phyloP scores from a whole-genome alignment of 2,113 vertebrate genomes.

The Solea senegalensis region DNA sequence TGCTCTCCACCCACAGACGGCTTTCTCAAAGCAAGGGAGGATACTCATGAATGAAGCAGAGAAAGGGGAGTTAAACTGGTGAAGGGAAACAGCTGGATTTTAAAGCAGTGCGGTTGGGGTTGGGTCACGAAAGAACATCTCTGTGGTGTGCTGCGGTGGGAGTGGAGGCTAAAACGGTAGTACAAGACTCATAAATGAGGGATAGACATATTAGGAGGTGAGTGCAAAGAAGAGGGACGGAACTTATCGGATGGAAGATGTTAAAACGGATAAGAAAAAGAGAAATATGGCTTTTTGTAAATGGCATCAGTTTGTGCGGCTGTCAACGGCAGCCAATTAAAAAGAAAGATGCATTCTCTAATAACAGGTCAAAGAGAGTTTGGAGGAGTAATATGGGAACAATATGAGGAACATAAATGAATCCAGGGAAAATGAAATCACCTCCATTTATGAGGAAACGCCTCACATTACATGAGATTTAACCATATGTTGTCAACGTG shows the following conservation, averaged over 20 bases:
- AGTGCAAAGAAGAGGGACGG: conserved; percentile 50
- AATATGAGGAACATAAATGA: conserved; percentile 42
- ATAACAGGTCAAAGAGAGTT: conserved; percentile 52
- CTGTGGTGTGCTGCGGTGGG: conserved; percentile 56
- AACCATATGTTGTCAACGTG: conserved; percentile 79
- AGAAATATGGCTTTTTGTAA: conserved; percentile 37
- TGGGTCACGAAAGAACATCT: conserved; percentile 61
- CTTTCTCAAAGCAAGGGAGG: conserved; percentile 75
- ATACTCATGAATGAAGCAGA: conserved; percentile 61
- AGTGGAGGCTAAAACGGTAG: conserved; percentile 72
- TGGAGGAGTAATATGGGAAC: conserved; percentile 31
- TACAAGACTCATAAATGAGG: conserved; percentile 54
- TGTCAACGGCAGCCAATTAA: conserved; percentile 49
- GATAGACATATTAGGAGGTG: conserved; percentile 48
- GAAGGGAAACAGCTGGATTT: conserved; percentile 91
- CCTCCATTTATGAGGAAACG: conserved; percentile 47
- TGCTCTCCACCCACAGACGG: conserved; percentile 78
- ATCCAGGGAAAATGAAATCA: conserved; percentile 50
- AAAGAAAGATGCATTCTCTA: conserved; percentile 45
- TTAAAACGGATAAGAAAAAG: conserved; percentile 23
- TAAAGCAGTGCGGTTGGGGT: conserved; percentile 69
- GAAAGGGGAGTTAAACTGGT: conserved; percentile 61
- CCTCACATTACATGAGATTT: conserved; percentile 67
- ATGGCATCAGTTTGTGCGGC: conserved; percentile 36
- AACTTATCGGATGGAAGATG: conserved; percentile 27